These are phyloP conservation scores for Florisuga fusca DNA, from an alignment of 2,797 vertebrate species.

Conservation along the genomic window DNA sequence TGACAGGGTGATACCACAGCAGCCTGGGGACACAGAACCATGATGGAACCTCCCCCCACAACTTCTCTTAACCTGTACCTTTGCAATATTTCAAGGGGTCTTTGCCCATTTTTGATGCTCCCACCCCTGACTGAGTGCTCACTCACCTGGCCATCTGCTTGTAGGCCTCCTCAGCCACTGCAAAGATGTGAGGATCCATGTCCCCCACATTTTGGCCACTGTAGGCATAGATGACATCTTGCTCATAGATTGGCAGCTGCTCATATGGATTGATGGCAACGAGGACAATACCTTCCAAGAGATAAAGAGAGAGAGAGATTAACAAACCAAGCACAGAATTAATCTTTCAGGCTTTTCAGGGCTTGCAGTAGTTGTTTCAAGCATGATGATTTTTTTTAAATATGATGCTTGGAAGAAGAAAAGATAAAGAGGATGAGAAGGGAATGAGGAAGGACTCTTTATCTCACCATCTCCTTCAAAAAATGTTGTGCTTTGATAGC, in stretches of 20 bases:
- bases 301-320: rapidly evolving
- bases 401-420: rapidly evolving
- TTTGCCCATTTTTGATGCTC: rapidly evolving
- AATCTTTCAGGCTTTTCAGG: not conserved
- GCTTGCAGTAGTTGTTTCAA: not conserved
- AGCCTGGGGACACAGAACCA: not conserved
- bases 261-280: constrained; percentile 97
- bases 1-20: not conserved
- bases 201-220: constrained; percentile 95
- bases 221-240: constrained; percentile 97
- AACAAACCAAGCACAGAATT: not conserved
- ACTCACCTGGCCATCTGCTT: constrained; percentile 95
- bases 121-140: rapidly evolving
- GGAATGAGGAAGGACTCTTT: not conserved
- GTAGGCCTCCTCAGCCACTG: constrained; percentile 94
- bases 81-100: not conserved
- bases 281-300: constrained; percentile 89
- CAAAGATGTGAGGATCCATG: constrained; percentile 98
- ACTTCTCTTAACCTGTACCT: rapidly evolving
- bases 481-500: not conserved
- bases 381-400: not conserved
- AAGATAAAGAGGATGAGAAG: not conserved
- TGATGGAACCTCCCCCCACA: rapidly evolving
- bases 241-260: constrained; percentile 93
- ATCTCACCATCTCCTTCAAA: not conserved